Evolutionary conservation across 2,888 invertebrate genomes (phyloP), one percentile per base, ranked within the genome.

Genomic region (Physocephala rufipes): DNA sequence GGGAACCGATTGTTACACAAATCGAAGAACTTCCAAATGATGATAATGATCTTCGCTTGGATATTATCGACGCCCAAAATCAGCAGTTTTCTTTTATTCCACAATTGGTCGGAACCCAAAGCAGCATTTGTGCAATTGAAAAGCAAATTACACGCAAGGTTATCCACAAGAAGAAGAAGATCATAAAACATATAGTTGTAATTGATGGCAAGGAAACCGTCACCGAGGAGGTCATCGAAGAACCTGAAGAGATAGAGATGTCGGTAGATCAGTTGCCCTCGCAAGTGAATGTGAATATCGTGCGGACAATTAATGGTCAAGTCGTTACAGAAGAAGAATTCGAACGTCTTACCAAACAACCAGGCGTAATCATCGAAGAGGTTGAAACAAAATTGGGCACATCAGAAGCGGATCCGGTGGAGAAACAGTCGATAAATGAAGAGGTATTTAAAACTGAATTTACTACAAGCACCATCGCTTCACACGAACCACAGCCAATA

Each of bases 201-300:
- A 90, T 95, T 71, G 92, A 95, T 82, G 95, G 95, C 0, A 92
- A 93, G 85, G 95, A 95, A 86, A 92, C 92, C 73, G 89, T 93
- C 0, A 91, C 91, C 9, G 95, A 95, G 85, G 95, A 95, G 86
- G 86, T 95, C 0, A 88, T 95, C 58, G 95, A 95, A 80, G 95
- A 95, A 83, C 95, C 95, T 0, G 95, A 94, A 84, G 85, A 86
- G 75, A 75, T 85, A 26, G 86, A 86, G 74, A 76, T 86, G 2
- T 82, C 79, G 19, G 84, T 84, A 73, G 84, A 83, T 74, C 81
- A 84, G 69, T 70, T 81, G 0, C 77, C 82, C 21, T 83, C 85
- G 2, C 81, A 84, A 63, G 78, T 85, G 5, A 81, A 82, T 74
- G 79, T 91, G 58, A 90, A 89, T 74, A 90, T 91, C 21, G 84